A percentile compares a stretch with the other conserved stretches of the same genome.
Conservation (phyloP, 2,888 invertebrate genomes). For the Odiellus spinosus region DNA sequence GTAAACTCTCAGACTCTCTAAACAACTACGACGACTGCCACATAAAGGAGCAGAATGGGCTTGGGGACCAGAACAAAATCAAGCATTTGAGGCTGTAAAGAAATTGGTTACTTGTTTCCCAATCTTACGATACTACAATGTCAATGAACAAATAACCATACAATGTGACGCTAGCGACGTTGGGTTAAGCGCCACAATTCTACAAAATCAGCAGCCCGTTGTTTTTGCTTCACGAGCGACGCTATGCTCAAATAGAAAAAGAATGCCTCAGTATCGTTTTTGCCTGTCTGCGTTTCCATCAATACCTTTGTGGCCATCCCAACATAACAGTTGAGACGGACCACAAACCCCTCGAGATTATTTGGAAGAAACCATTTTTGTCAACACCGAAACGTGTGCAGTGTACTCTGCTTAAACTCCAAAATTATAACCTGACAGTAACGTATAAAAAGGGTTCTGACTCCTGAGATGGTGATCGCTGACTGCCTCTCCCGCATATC, state of each 20-base stretch:
- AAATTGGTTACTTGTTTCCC: not conserved
- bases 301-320: conserved; percentile 24
- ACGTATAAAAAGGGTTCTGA: conserved; percentile 12
- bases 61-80: not conserved
- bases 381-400: conserved; percentile 28
- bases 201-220: too few relatives aligned
- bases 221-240: conserved; percentile 23
- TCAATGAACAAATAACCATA: not conserved
- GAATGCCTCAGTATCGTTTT: conserved; percentile 27
- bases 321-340: conserved; percentile 26
- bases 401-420: conserved; percentile 22
- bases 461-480: conserved; percentile 15
- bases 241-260: conserved; percentile 29
- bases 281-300: conserved; percentile 25
- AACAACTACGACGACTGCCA: not conserved
- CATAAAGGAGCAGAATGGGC: not conserved
- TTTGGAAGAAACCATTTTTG: conserved; percentile 25
- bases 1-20: not conserved
- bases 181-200: conserved; percentile 24
- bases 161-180: conserved; percentile 19
- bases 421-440: conserved; percentile 3
- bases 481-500: conserved; percentile 16
- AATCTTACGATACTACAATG: not conserved
- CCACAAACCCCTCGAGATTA: conserved; percentile 27
- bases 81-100: not conserved